A percentile compares a stretch with the other conserved stretches of the same genome.
Conservation (phyloP, 2,113 vertebrate genomes). For the Solea solea region DNA sequence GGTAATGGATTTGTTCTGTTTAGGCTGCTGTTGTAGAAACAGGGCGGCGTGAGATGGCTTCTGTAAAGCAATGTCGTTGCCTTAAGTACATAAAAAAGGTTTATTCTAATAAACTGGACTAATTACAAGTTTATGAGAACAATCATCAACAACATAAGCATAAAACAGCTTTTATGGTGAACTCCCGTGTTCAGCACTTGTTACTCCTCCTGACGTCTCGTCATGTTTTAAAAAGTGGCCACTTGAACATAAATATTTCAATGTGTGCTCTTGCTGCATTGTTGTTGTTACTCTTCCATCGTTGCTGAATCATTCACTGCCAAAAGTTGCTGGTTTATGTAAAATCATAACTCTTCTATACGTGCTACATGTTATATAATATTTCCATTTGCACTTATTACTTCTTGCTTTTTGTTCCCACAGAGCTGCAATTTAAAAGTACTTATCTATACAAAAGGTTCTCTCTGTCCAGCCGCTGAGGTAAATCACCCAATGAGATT, state of each 20-base stretch:
- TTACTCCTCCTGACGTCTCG: too few species aligned
- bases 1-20: too few species aligned
- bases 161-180: too few species aligned
- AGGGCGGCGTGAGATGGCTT: too few species aligned
- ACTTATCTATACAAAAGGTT: conserved; percentile 21
- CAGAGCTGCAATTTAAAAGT: conserved; percentile 34
- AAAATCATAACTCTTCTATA: background rate
- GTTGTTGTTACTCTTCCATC: background rate
- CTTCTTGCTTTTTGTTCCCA: conserved; percentile 10
- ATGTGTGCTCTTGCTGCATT: background rate
- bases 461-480: conserved; percentile 28
- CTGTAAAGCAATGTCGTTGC: too few species aligned
- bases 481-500: conserved; percentile 58
- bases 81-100: too few species aligned
- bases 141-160: too few species aligned
- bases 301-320: background rate
- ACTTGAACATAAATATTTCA: background rate
- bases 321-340: conserved; percentile 1
- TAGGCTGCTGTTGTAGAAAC: too few species aligned
- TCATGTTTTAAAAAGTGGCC: background rate
- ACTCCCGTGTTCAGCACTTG: too few species aligned
- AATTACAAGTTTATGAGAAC: too few species aligned
- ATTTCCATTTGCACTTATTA: conserved; percentile 12
- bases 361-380: conserved; percentile 1
- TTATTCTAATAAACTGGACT: too few species aligned